A percentile compares a stretch with the other conserved stretches of the same genome.
These are phyloP conservation scores for Percopsis transmontana DNA, from an alignment of 2,113 vertebrate genomes.

Conservation along the genomic window DNA sequence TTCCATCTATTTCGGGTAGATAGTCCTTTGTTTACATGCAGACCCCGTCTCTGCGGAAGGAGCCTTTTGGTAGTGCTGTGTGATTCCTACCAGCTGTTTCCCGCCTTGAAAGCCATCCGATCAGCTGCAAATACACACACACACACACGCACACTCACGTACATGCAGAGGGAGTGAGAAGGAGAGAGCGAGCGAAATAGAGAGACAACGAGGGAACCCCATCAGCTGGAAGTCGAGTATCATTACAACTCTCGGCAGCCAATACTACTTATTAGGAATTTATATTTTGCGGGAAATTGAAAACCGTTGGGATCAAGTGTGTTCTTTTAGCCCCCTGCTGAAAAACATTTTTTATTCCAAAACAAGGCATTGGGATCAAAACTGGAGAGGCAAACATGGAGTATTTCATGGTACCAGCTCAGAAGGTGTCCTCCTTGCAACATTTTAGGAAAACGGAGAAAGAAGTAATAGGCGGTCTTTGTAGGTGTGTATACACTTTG, in stretches of 20 bases:
- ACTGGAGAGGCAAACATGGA: slow-evolving; percentile 87
- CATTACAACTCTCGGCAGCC: slow-evolving; percentile 79
- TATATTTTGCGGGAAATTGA: slow-evolving; percentile 27
- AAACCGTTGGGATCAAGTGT: slow-evolving; percentile 18
- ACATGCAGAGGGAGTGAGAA: slow-evolving; percentile 70
- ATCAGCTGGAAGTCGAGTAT: slow-evolving; percentile 86
- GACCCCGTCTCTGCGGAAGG: slow-evolving; percentile 84
- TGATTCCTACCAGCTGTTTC: slow-evolving; percentile 97
- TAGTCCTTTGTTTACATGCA: slow-evolving; percentile 94
- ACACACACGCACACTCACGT: slow-evolving; percentile 71
- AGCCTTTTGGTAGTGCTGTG: slow-evolving; percentile 84
- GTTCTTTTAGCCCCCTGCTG: slow-evolving; percentile 16
- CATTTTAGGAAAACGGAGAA: slow-evolving; percentile 98
- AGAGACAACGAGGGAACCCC: slow-evolving; percentile 84
- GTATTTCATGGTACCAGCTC: slow-evolving; percentile 97
- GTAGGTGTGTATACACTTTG: slow-evolving; percentile 84
- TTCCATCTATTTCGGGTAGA: slow-evolving; percentile 61
- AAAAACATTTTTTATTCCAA: slow-evolving; percentile 21
- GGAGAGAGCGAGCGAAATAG: slow-evolving; percentile 65
- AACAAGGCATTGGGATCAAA: slow-evolving; percentile 52
- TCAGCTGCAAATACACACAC: slow-evolving; percentile 88
- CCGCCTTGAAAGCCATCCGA: slow-evolving; percentile 95
- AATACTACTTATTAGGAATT: slow-evolving; percentile 59
- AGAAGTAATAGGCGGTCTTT: slow-evolving; percentile 95
- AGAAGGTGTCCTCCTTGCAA: slow-evolving; percentile 95